These are phyloP conservation scores for Gortyna flavago DNA, from an alignment of 2,888 invertebrate species.

Conservation along the genomic window DNA sequence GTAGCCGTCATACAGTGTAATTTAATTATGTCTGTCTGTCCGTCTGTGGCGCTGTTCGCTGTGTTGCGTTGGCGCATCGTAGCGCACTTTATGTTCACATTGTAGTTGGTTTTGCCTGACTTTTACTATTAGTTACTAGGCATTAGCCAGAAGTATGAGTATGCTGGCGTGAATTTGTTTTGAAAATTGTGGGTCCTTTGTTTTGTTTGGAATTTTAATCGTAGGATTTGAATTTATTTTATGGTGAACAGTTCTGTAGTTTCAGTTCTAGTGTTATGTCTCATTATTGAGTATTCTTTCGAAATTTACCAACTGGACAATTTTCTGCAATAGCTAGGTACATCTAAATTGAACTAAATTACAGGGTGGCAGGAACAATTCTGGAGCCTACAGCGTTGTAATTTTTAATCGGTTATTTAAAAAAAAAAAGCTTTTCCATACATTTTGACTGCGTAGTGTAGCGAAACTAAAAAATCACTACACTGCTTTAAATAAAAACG, in stretches of 20 bases:
- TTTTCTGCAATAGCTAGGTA: not conserved
- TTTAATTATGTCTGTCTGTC: constrained; percentile 66
- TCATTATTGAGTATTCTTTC: not conserved
- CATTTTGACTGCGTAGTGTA: no score
- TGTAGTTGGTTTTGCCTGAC: constrained; percentile 20
- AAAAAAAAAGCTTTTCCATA: no score
- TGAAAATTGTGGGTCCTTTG: not conserved
- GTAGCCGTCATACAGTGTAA: constrained; percentile 58
- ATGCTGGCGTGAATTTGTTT: constrained; percentile 8
- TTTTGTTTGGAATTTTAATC: constrained; percentile 20
- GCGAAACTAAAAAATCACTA: no score
- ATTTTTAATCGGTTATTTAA: no score
- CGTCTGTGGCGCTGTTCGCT: constrained; percentile 55
- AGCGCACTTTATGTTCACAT: constrained; percentile 36
- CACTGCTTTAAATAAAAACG: no score
- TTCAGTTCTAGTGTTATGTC: not conserved
- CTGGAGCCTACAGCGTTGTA: no score
- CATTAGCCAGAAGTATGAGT: not conserved
- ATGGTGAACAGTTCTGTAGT: not conserved
- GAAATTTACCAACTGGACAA: not conserved
- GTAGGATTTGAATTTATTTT: not conserved
- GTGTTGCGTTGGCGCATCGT: constrained; percentile 51
- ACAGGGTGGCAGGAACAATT: no score
- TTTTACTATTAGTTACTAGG: constrained; percentile 17
- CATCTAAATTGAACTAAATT: not conserved